Evolutionary conservation across 2,888 invertebrate genomes (phyloP), one percentile per base, ranked within the genome.

Genomic region (Eupithecia exiguata): DNA sequence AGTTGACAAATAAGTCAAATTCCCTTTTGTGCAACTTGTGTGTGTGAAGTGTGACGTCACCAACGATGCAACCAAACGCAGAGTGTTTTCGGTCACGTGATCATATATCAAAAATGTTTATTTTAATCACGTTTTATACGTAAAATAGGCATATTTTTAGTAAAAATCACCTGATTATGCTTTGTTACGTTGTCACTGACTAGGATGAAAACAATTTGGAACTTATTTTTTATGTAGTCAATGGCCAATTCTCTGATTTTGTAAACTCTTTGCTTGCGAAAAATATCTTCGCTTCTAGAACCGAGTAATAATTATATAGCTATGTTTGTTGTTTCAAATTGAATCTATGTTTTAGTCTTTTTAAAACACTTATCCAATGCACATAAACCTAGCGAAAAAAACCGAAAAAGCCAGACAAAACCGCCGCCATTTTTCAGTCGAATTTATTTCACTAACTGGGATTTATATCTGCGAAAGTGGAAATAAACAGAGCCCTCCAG

Each of bases 401-500:
- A 40, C n/a, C 38, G 4, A 66, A 69, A 73, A 68, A 74, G 2
- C 36, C 36, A 70, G 38, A 72, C 72, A 66, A 70, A 70, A 65
- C 43, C 61, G 30, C 66, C 61, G 25, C 69, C 35, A 74, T 74
- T 71, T 74, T 74, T 72, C 68, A 74, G 46, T 61, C 30, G 43
- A 58, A 74, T 74, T 77, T 74, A 63, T 61, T 46, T 35, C 63
- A 66, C 74, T 71, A 71, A 73, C 69, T 43, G 53, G 71, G 71
- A 77, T 77, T 74, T 77, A 74, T 72, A 69, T 73, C 70, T 35
- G 36, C 35, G 18, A 14, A 49, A 78, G 75, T 78, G 62, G 72
- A 74, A 76, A 79, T 77, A 79, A 79, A 80, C 76, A 77, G 74
- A 77, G 77, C 73, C 75, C 71, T 75, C 70, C 78, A 76, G 79